Conservation (phyloP, 2,113 vertebrate species). For the Tupaia tana region DNA sequence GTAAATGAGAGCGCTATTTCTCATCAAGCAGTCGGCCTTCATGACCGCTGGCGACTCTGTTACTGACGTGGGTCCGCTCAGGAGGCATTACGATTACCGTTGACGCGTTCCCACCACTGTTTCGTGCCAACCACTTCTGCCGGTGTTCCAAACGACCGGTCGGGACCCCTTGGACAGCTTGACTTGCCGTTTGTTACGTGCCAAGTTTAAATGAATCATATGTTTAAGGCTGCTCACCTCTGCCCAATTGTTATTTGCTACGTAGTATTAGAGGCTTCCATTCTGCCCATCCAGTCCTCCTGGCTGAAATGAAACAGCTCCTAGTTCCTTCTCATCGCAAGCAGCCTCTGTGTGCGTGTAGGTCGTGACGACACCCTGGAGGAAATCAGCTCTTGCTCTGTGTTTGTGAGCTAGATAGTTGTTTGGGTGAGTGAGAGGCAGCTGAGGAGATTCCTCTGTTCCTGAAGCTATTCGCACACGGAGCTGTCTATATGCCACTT, state of each 20-base stretch:
- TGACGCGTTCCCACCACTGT: conserved; percentile 17
- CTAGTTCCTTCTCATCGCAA: not conserved
- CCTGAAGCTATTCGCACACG: too few relatives aligned
- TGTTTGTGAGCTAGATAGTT: not conserved
- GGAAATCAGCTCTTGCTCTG: not conserved
- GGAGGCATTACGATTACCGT: not conserved
- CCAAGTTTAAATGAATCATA: conserved; percentile 55
- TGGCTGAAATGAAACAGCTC: not conserved
- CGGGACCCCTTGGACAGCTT: not conserved
- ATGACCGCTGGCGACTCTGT: not conserved
- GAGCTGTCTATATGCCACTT: fast-evolving
- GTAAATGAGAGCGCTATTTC: not conserved
- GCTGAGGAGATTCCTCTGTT: not conserved
- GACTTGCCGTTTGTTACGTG: not conserved
- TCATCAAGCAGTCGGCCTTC: conserved; percentile 13
- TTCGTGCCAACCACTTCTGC: not conserved
- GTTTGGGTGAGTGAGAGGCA: not conserved
- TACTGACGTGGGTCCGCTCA: not conserved
- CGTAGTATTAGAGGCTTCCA: not conserved
- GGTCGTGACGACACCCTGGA: not conserved
- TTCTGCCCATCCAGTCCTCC: not conserved
- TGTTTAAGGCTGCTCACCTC: conserved; percentile 42
- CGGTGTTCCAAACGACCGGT: conserved; percentile 45
- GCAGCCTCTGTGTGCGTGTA: not conserved
- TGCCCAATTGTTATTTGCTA: conserved; percentile 58